Percentiles rank a stretch among this genome's conserved stretches.
phyloP scores from a whole-genome alignment of 1,140 invertebrate species.

The Eupeodes corollae region DNA sequence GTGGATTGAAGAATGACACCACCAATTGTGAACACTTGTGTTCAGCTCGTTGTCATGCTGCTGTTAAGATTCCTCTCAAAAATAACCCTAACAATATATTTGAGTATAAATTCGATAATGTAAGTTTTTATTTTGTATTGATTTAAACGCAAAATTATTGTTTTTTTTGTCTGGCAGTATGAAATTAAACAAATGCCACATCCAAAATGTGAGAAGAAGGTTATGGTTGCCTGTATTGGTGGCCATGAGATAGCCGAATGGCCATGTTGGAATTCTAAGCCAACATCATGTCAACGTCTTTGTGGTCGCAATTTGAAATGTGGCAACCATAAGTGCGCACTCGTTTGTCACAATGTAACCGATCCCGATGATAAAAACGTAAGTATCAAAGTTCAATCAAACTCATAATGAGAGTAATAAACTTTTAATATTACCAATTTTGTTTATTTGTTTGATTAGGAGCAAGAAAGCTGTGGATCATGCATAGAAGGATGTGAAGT shows the following conservation, averaged over 20 bases:
- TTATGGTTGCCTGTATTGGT: constrained; percentile 67
- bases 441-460: background rate
- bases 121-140: too few relatives aligned
- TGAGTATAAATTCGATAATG: too few relatives aligned
- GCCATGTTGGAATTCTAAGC: constrained; percentile 60
- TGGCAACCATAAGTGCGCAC: constrained; percentile 65
- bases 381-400: constrained; percentile 6
- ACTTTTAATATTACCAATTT: too few relatives aligned
- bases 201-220: constrained; percentile 56
- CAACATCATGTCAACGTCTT: constrained; percentile 58
- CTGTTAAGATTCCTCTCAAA: constrained; percentile 46
- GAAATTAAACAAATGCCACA: constrained; percentile 57
- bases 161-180: constrained; percentile 38
- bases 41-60: constrained; percentile 64
- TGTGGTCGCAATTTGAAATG: constrained; percentile 61
- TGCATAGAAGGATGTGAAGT: constrained; percentile 62
- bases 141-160: background rate
- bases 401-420: too few relatives aligned
- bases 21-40: constrained; percentile 67
- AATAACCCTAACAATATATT: too few relatives aligned
- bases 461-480: constrained; percentile 46
- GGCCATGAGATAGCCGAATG: constrained; percentile 65
- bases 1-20: constrained; percentile 44
- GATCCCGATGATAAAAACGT: constrained; percentile 38
- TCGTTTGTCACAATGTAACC: constrained; percentile 57